Evolutionary conservation across 92 coral and sea anemone species (phyloP), one percentile per base, ranked within the genome.

Genomic region (Siderastrea radians): DNA sequence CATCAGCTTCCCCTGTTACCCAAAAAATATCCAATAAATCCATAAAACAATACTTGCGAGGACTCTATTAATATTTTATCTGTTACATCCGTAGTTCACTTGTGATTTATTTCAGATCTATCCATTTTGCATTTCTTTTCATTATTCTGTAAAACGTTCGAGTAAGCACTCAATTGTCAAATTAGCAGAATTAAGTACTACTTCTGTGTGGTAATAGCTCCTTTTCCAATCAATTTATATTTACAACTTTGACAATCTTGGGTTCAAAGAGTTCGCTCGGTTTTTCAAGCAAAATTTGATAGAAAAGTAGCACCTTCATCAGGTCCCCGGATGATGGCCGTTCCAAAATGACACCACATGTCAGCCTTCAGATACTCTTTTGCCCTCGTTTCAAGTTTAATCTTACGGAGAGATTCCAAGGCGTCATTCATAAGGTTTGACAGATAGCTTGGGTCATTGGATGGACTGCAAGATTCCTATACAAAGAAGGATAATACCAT

Each of bases 341-440:
- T 53, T 13, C 88, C 88, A 47, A 84, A 84, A 38, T 84, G 88
- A 63, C 88, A 84, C 88, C 88, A 84, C 75, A 84, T 84, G 52
- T 84, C 88, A 3, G 69, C 72, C 43, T 64, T 74, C 17, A 8
- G 48, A 51, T 50, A 16, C 19, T 49, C 77, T 14, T 60, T 50
- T 7, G 12, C 16, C 72, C 63, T 15, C 68, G 15, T 73, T 45
- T 84, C 62, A 2, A 6, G 26, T 51, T 84, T 84, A 9, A 84
- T 49, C 44, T 61, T 52, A 15, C 51, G 74, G 3, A 84, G 81
- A 9, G 74, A 73, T 6, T 74, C 19, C 81, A 84, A 53, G 12
- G 62, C 81, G 9, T 53, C 77, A 3, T 13, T 10, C 59, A 8
- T 61, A 43, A 84, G 88, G 3, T 74, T 14, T 15, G n/a, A 16